Evolutionary conservation across 2,797 vertebrate genomes (phyloP).

Genomic region (Acanthurus tractus): DNA sequence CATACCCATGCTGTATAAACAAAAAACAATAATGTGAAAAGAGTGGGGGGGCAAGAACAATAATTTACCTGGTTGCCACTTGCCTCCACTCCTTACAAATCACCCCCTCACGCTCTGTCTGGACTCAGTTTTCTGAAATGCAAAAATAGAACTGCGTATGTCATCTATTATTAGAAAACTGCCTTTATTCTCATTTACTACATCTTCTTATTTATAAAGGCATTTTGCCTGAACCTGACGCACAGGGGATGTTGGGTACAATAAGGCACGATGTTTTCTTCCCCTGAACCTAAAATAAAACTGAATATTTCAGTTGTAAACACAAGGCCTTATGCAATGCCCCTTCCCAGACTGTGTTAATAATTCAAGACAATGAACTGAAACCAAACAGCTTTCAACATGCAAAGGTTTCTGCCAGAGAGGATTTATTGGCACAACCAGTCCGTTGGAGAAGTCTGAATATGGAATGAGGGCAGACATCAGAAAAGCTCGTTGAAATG

Average conservation of each 20-base stretch:
- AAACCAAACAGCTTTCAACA: slow-evolving; percentile 70
- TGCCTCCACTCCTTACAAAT: slow-evolving; percentile 32
- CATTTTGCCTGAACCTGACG: slow-evolving; percentile 54
- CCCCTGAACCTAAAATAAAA: slow-evolving; percentile 68
- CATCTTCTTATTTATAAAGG: slow-evolving; percentile 70
- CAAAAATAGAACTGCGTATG: slow-evolving; percentile 61
- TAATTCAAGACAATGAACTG: slow-evolving; percentile 80
- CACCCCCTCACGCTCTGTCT: slow-evolving; percentile 41
- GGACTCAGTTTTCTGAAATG: slow-evolving; percentile 56
- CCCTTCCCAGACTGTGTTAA: slow-evolving; percentile 71
- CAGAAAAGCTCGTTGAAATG: slow-evolving; percentile 46
- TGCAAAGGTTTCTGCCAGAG: slow-evolving; percentile 71
- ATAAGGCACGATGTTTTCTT: slow-evolving; percentile 59
- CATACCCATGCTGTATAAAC: neutral
- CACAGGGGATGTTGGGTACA: slow-evolving; percentile 65
- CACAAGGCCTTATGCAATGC: slow-evolving; percentile 78
- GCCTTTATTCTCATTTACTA: slow-evolving; percentile 72
- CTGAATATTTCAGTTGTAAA: slow-evolving; percentile 75
- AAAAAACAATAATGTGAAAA: slow-evolving; percentile 1
- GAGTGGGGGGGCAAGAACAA: neutral
- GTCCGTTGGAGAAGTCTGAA: slow-evolving; percentile 60
- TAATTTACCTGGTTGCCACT: slow-evolving; percentile 14
- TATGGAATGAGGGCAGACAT: slow-evolving; percentile 55
- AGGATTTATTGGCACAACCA: slow-evolving; percentile 67
- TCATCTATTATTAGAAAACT: slow-evolving; percentile 77